Evolutionary conservation across 35 echinoderm and acorn worm species (phyloP), one percentile per base, ranked within the genome.

Genomic region (Hemicentrotus pulcherrimus): DNA sequence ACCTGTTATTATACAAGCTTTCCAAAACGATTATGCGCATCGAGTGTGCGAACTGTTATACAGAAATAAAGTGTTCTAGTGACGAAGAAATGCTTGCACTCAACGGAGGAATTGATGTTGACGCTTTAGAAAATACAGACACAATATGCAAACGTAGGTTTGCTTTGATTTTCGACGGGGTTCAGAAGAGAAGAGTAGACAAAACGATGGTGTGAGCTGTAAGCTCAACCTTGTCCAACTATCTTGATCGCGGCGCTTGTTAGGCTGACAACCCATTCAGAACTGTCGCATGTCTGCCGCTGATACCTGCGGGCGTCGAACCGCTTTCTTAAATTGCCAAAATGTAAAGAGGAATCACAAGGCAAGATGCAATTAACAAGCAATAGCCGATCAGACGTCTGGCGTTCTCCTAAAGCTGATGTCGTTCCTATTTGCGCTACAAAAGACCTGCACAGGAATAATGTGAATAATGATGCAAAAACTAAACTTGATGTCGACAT

Each of bases 341-440:
- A 78, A 78, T 78, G 65, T n/a, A 78, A n/a, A 78, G 65, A 78
- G 65, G 65, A 78, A 78, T 78, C 65, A n/a, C 65, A 78, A 78
- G 4, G 65, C 65, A 78, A 78, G 22, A 78, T 59, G 52, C 52
- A 59, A 59, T 59, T 11, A 10, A 59, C 11, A 59, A 59, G 6
- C 52, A 59, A 11, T 22, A 19, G 61, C 24, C 24, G 61, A 70
- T 78, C 6, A 78, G 52, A 22, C 61, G 61, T 5, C 65, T 55
- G 50, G 50, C 15, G 50, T 55, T 55, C 10, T 10, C 15, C 50
- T 15, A 11, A 13, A 55, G 50, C 15, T 55, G 5, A 0, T 55
- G 50, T 55, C 50, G 6, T 55, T 55, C 50, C 50, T 2, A 55
- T 55, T 15, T 15, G 15, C 15, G 50, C 11, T 10, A 55, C 50